Conservation (phyloP, 2,888 invertebrate genomes). For the Limnephilus lunatus region DNA sequence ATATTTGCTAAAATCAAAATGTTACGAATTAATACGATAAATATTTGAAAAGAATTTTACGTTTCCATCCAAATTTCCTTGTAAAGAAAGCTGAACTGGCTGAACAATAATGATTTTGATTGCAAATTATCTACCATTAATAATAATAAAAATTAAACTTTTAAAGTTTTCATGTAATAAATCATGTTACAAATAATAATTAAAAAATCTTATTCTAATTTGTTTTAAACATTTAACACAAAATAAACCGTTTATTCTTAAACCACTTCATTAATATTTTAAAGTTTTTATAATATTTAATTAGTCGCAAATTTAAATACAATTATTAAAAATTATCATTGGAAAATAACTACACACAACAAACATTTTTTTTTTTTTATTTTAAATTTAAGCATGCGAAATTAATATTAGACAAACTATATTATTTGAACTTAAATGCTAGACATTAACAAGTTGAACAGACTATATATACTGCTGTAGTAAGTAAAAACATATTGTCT, state of each 20-base stretch:
- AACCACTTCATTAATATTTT: not conserved
- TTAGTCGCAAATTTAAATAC: not conserved
- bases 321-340: not conserved
- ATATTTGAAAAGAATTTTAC: too few relatives aligned
- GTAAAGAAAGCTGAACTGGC: too few relatives aligned
- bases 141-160: not conserved
- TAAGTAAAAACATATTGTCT: too few relatives aligned
- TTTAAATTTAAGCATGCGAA: not conserved
- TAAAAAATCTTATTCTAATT: not conserved
- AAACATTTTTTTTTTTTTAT: too few relatives aligned
- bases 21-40: too few relatives aligned
- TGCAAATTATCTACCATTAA: not conserved
- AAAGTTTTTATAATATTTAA: not conserved
- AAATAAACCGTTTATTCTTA: constrained; percentile 5
- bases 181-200: not conserved
- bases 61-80: too few relatives aligned
- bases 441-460: not conserved
- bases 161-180: not conserved
- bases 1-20: too few relatives aligned
- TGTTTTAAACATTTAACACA: constrained; percentile 26
- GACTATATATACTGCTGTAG: not conserved
- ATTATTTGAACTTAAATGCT: not conserved
- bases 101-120: not conserved
- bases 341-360: not conserved
- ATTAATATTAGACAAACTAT: not conserved